Evolutionary conservation across 2,113 vertebrate species (phyloP).

Genomic region (Chaetura pelagica): DNA sequence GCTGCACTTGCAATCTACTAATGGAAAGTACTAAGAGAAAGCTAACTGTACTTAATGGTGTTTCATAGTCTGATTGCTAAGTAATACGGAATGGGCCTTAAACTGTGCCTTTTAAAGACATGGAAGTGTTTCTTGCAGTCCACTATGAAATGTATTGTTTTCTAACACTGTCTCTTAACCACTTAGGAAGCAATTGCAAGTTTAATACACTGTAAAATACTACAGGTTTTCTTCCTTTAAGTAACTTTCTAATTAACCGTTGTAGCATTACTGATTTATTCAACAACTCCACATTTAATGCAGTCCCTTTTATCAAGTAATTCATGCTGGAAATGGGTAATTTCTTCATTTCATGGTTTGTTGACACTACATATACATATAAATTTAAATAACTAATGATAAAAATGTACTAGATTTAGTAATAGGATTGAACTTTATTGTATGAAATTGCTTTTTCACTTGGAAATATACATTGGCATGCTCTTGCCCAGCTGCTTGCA

Average conservation of each 20-base stretch:
- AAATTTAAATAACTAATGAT: constrained; percentile 36
- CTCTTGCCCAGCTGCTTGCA: background rate
- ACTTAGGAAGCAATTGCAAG: background rate
- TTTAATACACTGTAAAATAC: constrained; percentile 10
- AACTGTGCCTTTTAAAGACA: background rate
- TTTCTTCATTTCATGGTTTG: constrained; percentile 49
- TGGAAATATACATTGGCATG: background rate
- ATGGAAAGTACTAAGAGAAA: background rate
- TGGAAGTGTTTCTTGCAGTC: background rate
- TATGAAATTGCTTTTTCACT: background rate
- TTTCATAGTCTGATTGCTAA: background rate
- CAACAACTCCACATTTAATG: background rate
- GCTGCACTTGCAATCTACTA: background rate
- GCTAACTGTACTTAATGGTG: background rate
- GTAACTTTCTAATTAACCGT: constrained; percentile 53
- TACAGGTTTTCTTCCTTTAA: constrained; percentile 40
- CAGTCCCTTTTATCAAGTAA: constrained; percentile 33
- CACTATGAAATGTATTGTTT: background rate
- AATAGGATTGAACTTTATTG: background rate
- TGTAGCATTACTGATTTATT: constrained; percentile 49
- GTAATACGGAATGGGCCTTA: background rate
- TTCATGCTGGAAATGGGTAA: constrained; percentile 39
- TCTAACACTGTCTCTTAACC: background rate
- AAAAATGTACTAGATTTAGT: background rate
- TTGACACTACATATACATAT: background rate